A percentile compares a stretch with the other conserved stretches of the same genome.
Evolutionary conservation across 2,113 vertebrate species (phyloP).

Genomic region (Otus sunia): DNA sequence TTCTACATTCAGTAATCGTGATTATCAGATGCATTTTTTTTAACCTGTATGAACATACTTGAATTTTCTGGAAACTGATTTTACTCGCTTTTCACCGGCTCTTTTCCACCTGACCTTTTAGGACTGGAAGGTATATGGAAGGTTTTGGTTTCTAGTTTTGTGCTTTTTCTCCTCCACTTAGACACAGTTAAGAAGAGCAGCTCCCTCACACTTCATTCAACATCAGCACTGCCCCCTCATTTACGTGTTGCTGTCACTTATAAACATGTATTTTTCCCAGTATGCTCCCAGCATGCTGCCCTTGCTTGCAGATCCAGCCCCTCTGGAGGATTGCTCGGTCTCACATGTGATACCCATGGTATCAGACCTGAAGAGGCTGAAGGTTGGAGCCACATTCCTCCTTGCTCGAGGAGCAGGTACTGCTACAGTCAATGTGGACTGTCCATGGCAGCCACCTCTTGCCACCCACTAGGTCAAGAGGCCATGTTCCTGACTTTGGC

Average conservation of each 20-base stretch:
- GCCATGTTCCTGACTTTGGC: neutral
- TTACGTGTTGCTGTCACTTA: neutral
- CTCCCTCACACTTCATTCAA: neutral
- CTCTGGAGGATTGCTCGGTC: neutral
- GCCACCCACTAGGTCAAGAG: neutral
- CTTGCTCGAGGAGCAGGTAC: neutral
- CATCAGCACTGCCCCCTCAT: neutral
- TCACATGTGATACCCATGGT: rapidly evolving
- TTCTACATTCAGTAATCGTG: neutral
- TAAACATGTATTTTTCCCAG: neutral
- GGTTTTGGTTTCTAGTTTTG: neutral
- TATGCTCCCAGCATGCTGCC: neutral
- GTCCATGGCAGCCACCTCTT: neutral
- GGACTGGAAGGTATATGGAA: neutral
- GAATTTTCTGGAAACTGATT: neutral
- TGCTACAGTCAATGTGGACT: neutral
- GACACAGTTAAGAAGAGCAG: neutral
- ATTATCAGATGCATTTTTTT: too few relatives aligned
- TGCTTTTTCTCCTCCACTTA: neutral
- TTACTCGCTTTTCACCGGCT: neutral
- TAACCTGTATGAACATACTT: neutral
- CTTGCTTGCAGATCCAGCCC: neutral
- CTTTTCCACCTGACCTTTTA: neutral
- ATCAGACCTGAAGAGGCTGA: neutral
- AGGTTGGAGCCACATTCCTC: neutral